phyloP scores from a whole-genome alignment of 1,140 invertebrate species.

The Hyles vespertilio region DNA sequence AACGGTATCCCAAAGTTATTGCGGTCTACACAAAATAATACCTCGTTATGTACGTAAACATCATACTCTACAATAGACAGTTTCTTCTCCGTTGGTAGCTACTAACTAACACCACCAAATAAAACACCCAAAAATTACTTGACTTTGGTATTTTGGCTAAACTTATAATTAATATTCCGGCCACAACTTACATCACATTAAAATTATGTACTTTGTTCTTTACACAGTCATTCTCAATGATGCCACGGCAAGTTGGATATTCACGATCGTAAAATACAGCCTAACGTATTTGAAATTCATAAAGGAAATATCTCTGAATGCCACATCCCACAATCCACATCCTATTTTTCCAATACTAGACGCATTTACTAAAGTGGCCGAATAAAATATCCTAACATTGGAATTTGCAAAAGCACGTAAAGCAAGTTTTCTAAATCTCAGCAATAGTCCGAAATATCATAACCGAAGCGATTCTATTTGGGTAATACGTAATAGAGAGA shows the following conservation, averaged over 20 bases:
- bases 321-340: background rate
- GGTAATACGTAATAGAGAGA: constrained; percentile 44
- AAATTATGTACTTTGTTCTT: no score
- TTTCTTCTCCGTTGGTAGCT: no score
- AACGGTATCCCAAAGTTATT: no score
- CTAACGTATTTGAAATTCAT: background rate
- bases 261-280: background rate
- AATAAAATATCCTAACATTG: background rate
- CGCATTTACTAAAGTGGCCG: background rate
- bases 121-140: no score
- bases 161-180: background rate
- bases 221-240: background rate
- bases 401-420: constrained; percentile 18
- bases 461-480: constrained; percentile 47
- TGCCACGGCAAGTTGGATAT: background rate
- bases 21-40: no score
- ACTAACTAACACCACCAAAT: no score
- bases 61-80: no score
- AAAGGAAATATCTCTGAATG: background rate
- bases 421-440: constrained; percentile 35
- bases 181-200: background rate
- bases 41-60: no score
- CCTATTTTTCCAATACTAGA: background rate
- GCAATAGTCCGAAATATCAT: constrained; percentile 36
- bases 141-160: background rate